Conservation (phyloP, 2,113 vertebrate genomes). For the Alligator sinensis region DNA sequence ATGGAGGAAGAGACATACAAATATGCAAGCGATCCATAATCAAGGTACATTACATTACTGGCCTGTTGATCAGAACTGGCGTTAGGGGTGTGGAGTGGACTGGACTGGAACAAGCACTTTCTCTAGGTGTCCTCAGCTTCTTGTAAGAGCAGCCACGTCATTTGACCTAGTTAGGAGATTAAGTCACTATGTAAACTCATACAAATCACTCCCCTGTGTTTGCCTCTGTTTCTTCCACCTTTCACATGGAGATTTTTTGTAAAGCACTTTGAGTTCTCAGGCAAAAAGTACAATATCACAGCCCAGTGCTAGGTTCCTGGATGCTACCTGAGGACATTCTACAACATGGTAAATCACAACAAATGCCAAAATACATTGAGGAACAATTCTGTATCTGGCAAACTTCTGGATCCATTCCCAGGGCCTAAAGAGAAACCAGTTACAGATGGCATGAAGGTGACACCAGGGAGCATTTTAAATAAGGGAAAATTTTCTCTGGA, state of each 20-base stretch:
- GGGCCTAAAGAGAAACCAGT: background rate
- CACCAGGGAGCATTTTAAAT: constrained; percentile 6
- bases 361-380: constrained; percentile 21
- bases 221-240: background rate
- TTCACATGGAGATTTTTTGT: background rate
- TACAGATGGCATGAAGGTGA: constrained; percentile 37
- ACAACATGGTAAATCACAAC: constrained; percentile 44
- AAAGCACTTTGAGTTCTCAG: constrained; percentile 1
- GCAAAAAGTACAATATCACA: background rate
- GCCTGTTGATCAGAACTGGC: background rate
- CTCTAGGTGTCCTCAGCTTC: background rate
- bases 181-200: background rate
- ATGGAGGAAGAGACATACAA: background rate
- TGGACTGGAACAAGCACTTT: background rate
- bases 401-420: background rate
- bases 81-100: background rate
- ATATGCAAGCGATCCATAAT: background rate
- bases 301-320: background rate
- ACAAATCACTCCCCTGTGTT: background rate
- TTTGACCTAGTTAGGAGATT: background rate
- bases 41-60: background rate
- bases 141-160: background rate
- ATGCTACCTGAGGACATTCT: constrained; percentile 12
- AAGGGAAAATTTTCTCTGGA: background rate
- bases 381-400: constrained; percentile 1